Conservation (phyloP, 2,888 invertebrate species). For the Salticus scenicus region DNA sequence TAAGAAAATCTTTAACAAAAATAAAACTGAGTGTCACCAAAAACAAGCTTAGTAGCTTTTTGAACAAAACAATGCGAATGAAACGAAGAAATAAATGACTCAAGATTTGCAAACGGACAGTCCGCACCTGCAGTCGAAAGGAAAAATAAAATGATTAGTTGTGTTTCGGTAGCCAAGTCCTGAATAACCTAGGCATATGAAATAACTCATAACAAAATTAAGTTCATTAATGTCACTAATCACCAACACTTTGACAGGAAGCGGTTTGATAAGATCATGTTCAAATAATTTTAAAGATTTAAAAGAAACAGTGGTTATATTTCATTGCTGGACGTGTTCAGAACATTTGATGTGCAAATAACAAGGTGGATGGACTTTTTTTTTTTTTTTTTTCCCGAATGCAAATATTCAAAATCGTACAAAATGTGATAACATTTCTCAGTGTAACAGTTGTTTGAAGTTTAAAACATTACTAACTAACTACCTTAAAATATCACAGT, state of each 20-base stretch:
- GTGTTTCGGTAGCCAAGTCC: neutral
- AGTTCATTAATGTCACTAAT: constrained; percentile 1
- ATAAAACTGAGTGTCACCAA: too few species aligned
- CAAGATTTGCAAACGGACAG: neutral
- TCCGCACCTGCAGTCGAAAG: constrained; percentile 7
- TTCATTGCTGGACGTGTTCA: neutral
- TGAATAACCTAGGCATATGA: neutral
- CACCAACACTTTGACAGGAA: neutral
- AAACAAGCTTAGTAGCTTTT: too few species aligned
- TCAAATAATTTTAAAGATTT: constrained; percentile 1
- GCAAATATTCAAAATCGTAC: neutral
- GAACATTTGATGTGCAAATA: neutral
- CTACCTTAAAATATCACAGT: too few species aligned
- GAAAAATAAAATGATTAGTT: neutral
- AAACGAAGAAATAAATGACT: too few species aligned
- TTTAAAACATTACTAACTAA: neutral
- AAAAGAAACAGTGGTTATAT: neutral
- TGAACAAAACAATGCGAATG: too few species aligned
- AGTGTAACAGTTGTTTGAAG: neutral
- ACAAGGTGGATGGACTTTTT: neutral
- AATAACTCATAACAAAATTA: constrained; percentile 9
- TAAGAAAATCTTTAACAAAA: too few species aligned
- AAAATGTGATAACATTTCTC: neutral
- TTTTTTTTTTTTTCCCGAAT: neutral
- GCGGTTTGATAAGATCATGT: neutral